Evolutionary conservation across 64 coral and sea anemone genomes (phyloP).

Genomic region (Porites lutea): DNA sequence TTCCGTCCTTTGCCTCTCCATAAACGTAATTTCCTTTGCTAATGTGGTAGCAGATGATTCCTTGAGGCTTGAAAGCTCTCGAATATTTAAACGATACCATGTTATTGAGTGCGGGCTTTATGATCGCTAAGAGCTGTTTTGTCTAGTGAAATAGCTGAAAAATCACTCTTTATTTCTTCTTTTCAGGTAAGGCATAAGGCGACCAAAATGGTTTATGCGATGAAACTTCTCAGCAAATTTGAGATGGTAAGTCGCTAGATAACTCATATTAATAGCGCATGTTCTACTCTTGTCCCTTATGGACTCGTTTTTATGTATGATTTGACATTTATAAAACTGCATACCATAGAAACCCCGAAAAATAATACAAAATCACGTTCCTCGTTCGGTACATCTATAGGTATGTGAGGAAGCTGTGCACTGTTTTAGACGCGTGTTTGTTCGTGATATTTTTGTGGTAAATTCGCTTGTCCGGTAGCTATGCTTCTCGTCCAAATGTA

Average conservation of each 20-base stretch:
- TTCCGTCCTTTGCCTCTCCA: background rate
- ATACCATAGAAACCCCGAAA: no score
- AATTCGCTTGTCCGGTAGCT: background rate
- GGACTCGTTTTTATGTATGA: no score
- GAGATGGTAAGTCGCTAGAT: conserved; percentile 87
- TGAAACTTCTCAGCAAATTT: conserved; percentile 99
- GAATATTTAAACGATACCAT: conserved; percentile 33
- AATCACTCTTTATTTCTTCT: background rate
- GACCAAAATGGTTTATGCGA: conserved; percentile 91
- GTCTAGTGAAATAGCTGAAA: background rate
- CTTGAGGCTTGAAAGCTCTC: background rate
- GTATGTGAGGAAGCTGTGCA: no score
- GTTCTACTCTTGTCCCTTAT: no score
- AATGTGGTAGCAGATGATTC: conserved; percentile 35
- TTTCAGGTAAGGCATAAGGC: conserved; percentile 82
- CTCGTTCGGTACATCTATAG: no score
- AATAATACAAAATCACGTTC: no score
- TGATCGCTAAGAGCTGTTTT: conserved; percentile 27
- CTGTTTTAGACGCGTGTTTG: no score
- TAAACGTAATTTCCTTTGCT: conserved; percentile 28
- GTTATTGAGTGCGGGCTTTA: conserved; percentile 16
- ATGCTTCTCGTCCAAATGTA: background rate
- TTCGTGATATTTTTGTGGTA: background rate
- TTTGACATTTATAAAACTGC: no score
- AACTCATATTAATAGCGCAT: no score